Evolutionary conservation across 2,797 vertebrate genomes (phyloP).

Genomic region (Adrianichthys oophorus): DNA sequence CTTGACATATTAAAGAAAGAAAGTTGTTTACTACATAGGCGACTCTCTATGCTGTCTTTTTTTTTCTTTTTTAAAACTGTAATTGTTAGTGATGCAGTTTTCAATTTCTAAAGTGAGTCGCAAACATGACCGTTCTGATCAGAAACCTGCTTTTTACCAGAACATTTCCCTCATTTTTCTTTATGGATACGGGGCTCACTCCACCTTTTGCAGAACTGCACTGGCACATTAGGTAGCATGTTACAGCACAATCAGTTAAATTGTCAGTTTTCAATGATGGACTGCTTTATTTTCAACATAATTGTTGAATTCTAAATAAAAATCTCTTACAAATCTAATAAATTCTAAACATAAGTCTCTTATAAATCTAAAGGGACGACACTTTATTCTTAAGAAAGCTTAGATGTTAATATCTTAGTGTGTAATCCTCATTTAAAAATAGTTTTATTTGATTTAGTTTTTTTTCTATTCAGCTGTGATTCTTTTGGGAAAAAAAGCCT

Average conservation of each 20-base stretch:
- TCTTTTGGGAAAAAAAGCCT: too few relatives aligned
- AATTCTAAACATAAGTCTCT: too few relatives aligned
- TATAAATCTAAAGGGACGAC: too few relatives aligned
- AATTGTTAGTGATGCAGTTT: constrained; percentile 38
- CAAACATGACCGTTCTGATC: constrained; percentile 64
- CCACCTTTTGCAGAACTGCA: constrained; percentile 7
- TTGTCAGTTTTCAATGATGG: constrained; percentile 6
- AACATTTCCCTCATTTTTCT: background rate
- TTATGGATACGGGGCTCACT: background rate
- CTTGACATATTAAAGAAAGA: constrained; percentile 44
- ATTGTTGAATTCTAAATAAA: background rate
- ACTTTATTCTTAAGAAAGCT: too few relatives aligned
- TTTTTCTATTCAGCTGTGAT: too few relatives aligned
- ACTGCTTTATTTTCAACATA: background rate
- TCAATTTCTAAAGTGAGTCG: constrained; percentile 52
- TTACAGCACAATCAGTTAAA: background rate
- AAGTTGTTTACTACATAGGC: constrained; percentile 33
- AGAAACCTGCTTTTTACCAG: constrained; percentile 21
- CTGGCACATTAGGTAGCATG: constrained; percentile 2
- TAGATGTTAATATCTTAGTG: too few relatives aligned
- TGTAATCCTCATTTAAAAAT: too few relatives aligned
- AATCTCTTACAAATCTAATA: too few relatives aligned
- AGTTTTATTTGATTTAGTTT: too few relatives aligned
- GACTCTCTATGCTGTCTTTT: constrained; percentile 50
- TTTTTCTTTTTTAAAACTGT: constrained; percentile 28